phyloP scores from a whole-genome alignment of 1,140 invertebrate species.

The Nasonia giraulti region DNA sequence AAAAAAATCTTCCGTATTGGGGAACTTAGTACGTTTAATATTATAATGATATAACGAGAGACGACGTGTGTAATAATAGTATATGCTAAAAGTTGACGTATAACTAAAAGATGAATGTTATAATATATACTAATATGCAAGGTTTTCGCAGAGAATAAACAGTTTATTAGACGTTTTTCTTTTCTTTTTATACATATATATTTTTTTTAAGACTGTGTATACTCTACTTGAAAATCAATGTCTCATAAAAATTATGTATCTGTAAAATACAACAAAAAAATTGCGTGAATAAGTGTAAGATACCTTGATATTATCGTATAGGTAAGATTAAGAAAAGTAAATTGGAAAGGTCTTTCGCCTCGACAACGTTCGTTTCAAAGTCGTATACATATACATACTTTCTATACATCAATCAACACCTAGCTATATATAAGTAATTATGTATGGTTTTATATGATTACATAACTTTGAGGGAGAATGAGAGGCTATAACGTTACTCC shows the following conservation, averaged over 20 bases:
- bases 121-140: not conserved
- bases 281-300: not conserved
- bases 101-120: not conserved
- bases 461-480: not conserved
- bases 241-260: not conserved
- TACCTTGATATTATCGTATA: not conserved
- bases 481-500: not conserved
- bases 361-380: not conserved
- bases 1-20: not conserved
- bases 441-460: constrained; percentile 18
- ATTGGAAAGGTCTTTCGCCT: constrained; percentile 6
- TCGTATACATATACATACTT: not conserved
- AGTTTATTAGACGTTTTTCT: not conserved
- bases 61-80: not conserved
- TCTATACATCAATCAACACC: not conserved
- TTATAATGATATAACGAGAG: not conserved
- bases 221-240: constrained; percentile 9
- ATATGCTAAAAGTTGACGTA: not conserved
- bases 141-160: not conserved
- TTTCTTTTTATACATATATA: not conserved
- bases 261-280: not conserved
- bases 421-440: constrained; percentile 35
- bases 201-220: not conserved
- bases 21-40: not conserved
- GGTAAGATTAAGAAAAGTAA: not conserved